Base-by-base conservation (phyloP, 1,140 invertebrate genomes). In the Ips typographus region DNA sequence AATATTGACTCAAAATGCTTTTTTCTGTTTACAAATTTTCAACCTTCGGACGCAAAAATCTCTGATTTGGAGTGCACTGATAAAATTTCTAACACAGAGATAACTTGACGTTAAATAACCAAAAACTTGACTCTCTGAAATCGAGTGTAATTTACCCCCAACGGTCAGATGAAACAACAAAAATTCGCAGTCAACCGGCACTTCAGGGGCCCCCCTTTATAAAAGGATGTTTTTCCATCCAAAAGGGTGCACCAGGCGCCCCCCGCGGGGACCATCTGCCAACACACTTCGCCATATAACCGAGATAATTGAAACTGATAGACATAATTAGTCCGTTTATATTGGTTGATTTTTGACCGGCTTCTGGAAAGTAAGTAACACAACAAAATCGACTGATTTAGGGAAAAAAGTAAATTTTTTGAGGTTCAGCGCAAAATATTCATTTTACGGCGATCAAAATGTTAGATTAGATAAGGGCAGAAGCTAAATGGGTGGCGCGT, bases 221-320 rank as follows among this genome's bases (percentile, higher is more conserved):
- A 37, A 5, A 43, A 6, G 59, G 43, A 36, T 61, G 59, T 61
- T 61, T 61, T 61, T 37, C 41, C 36, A 2, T 47, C 3, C 8
- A 44, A 61, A 49, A 47, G 59, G 59, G 59, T 61, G 59, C 59
- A 61, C 59, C 43, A 61, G 41, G 59, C 59, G 59, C 59, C 55
- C 44, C 47, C 65, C 58, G 55, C 58, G 36, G 65, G n/a, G 62
- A 40, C 4, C 62, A 65, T 53, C 62, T 65, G 62, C 62, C 62
- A 8, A 65, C 49, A 63, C 49, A 49, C 60, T 63, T 49, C 60
- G 22, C 2, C 5, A 55, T 65, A 55, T 52, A 39, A 65, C 38
- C 47, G 39, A 52, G 62, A 65, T 65, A 65, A 65, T 65, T 65
- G 62, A 65, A 65, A 65, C 49, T 55, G 62, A 65, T 65, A 65